phyloP scores from a whole-genome alignment of 2,888 invertebrate species.

The Pandemis cinnamomeana region DNA sequence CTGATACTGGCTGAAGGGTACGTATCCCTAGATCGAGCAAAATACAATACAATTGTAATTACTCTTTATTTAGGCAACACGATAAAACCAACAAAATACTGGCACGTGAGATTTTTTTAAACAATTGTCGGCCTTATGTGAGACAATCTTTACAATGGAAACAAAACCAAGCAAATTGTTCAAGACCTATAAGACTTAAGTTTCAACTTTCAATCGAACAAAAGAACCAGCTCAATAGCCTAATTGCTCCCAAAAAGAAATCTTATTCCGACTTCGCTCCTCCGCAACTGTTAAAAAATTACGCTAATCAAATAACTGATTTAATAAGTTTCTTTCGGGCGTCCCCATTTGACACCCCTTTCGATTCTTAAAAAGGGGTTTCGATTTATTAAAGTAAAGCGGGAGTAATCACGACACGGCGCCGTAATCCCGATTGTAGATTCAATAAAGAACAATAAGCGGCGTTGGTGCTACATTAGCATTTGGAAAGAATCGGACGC shows the following conservation, averaged over 20 bases:
- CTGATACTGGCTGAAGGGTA: background rate
- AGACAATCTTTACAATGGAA: too few species aligned
- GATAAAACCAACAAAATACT: too few species aligned
- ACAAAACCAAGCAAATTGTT: too few species aligned
- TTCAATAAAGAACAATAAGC: conserved; percentile 73
- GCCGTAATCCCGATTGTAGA: conserved; percentile 66
- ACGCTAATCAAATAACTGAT: conserved; percentile 40
- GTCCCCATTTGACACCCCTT: conserved; percentile 34
- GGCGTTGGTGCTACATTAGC: conserved; percentile 61
- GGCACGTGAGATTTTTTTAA: too few species aligned
- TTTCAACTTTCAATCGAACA: background rate
- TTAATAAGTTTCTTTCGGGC: conserved; percentile 33
- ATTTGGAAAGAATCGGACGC: conserved; percentile 47
- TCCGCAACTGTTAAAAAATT: conserved; percentile 32
- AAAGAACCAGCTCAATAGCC: background rate
- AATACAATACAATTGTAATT: too few species aligned
- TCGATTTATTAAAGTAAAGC: conserved; percentile 39
- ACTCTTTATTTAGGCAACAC: too few species aligned
- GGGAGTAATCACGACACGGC: conserved; percentile 43
- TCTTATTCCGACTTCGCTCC: conserved; percentile 7
- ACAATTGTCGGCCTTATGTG: too few species aligned
- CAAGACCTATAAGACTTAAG: too few species aligned
- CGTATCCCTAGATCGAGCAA: too few species aligned
- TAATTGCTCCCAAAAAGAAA: conserved; percentile 14
- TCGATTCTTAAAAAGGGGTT: conserved; percentile 36